phyloP scores from a whole-genome alignment of 1,140 invertebrate genomes.

The Drosophila serrata region DNA sequence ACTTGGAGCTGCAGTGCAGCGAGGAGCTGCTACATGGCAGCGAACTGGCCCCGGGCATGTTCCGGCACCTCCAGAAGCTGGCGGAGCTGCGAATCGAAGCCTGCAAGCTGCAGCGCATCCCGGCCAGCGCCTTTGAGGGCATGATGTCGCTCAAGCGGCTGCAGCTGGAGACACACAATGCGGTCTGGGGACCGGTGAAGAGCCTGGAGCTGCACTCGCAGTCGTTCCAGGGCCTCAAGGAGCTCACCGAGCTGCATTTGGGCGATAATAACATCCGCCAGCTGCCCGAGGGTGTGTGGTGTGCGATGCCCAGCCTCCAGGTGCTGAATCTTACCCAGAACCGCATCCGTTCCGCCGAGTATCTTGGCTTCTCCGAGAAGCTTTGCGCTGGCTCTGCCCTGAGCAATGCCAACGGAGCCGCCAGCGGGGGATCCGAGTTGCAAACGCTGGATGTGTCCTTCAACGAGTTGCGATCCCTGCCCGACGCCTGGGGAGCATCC shows the following conservation, averaged over 20 bases:
- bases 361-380: slow-evolving; percentile 88
- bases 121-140: slow-evolving; percentile 90
- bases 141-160: slow-evolving; percentile 90
- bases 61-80: slow-evolving; percentile 89
- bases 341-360: slow-evolving; percentile 89
- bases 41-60: slow-evolving; percentile 88
- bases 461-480: slow-evolving; percentile 89
- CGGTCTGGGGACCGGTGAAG: slow-evolving; percentile 88
- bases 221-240: slow-evolving; percentile 88
- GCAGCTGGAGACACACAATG: slow-evolving; percentile 89
- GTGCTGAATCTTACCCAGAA: slow-evolving; percentile 92
- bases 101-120: slow-evolving; percentile 91
- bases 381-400: slow-evolving; percentile 66
- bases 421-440: slow-evolving; percentile 86
- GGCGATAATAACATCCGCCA: slow-evolving; percentile 90
- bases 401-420: slow-evolving; percentile 84
- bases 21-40: slow-evolving; percentile 89
- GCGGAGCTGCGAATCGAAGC: slow-evolving; percentile 89
- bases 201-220: slow-evolving; percentile 88
- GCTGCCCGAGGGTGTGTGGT: slow-evolving; percentile 90
- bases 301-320: slow-evolving; percentile 90
- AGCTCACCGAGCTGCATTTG: slow-evolving; percentile 90
- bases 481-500: slow-evolving; percentile 89
- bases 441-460: slow-evolving; percentile 90
- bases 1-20: slow-evolving; percentile 89